These are phyloP conservation scores for Tenrec ecaudatus DNA, from an alignment of 2,113 vertebrate species.

Conservation along the genomic window DNA sequence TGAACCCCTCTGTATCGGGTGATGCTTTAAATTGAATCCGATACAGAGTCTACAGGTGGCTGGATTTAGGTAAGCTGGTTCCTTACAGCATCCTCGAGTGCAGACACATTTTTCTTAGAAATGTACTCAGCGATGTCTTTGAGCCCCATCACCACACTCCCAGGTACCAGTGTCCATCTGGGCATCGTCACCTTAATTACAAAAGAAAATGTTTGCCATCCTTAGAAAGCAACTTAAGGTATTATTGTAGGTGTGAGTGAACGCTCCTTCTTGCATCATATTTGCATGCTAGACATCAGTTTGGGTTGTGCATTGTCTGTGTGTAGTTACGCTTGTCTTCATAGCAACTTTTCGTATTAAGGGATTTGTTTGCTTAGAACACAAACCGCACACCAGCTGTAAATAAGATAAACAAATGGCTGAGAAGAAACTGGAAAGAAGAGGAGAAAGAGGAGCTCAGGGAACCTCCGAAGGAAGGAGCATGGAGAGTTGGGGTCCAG, in stretches of 20 bases:
- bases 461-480: not conserved
- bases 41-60: slow-evolving; percentile 56
- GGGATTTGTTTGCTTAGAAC: slow-evolving; percentile 74
- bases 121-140: not conserved
- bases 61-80: slow-evolving; percentile 64
- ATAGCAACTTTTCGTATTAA: slow-evolving; percentile 8
- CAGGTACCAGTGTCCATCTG: slow-evolving; percentile 51
- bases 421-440: slow-evolving; percentile 70
- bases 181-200: slow-evolving; percentile 8
- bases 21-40: slow-evolving; percentile 65
- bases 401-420: not conserved
- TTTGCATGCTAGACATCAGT: slow-evolving; percentile 70
- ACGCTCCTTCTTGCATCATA: slow-evolving; percentile 64
- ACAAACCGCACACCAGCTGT: slow-evolving; percentile 66
- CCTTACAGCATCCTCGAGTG: slow-evolving; percentile 43
- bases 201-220: slow-evolving; percentile 44
- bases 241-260: slow-evolving; percentile 6
- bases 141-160: slow-evolving; percentile 38
- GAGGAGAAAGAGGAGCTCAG: not conserved
- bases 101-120: slow-evolving; percentile 70
- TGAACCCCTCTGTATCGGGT: slow-evolving; percentile 54
- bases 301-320: slow-evolving; percentile 73
- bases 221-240: slow-evolving; percentile 65
- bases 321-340: slow-evolving; percentile 78
- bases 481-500: no score